These are phyloP conservation scores for Apaloderma vittatum DNA, from an alignment of 2,113 vertebrate genomes.

Conservation along the genomic window DNA sequence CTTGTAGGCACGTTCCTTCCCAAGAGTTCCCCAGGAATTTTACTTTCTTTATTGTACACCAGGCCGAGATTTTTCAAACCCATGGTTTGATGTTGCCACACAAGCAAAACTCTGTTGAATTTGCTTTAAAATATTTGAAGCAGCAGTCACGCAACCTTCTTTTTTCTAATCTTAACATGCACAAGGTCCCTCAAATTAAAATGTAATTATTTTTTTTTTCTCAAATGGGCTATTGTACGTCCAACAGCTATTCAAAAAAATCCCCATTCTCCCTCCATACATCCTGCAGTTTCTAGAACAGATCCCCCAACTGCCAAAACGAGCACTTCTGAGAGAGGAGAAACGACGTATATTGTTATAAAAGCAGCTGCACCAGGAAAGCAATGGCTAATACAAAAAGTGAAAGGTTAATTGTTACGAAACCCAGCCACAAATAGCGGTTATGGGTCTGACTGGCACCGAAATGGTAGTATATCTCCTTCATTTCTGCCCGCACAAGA, in stretches of 20 bases:
- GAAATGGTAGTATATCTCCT: background rate
- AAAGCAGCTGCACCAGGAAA: conserved; percentile 55
- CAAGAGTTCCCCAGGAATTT: background rate
- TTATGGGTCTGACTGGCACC: conserved; percentile 48
- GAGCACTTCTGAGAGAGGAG: background rate
- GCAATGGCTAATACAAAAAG: background rate
- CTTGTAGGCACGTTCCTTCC: background rate
- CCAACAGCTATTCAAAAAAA: background rate
- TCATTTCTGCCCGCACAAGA: conserved; percentile 41
- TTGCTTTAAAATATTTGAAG: background rate
- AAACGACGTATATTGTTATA: background rate
- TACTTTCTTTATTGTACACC: rapidly evolving
- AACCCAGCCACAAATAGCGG: background rate
- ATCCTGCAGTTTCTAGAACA: background rate
- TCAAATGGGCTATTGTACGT: background rate
- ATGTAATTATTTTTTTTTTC: background rate
- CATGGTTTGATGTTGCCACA: background rate
- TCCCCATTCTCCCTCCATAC: background rate
- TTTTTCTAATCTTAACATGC: background rate
- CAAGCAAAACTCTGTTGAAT: background rate
- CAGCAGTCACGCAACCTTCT: background rate
- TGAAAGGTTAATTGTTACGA: conserved; percentile 70
- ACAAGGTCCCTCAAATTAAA: background rate
- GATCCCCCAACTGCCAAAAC: background rate
- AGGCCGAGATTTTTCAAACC: background rate